A percentile compares a stretch with the other conserved stretches of the same genome.
Evolutionary conservation across 2,797 vertebrate genomes (phyloP).

Genomic region (Picus viridis): DNA sequence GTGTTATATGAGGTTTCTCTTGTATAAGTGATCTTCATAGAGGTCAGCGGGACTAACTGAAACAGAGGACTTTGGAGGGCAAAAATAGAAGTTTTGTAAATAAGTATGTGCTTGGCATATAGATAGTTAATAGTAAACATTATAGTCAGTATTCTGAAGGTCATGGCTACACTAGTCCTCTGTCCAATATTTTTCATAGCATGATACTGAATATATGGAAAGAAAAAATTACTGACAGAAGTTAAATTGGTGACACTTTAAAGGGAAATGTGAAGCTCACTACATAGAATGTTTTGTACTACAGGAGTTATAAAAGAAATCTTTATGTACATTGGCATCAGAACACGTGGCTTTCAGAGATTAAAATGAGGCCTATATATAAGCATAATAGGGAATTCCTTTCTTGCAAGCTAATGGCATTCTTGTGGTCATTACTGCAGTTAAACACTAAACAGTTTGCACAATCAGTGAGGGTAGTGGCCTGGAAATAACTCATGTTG

Average conservation of each 20-base stretch:
- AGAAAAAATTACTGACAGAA: not conserved
- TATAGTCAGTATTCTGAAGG: not conserved
- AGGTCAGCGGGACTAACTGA: not conserved
- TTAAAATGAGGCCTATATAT: not conserved
- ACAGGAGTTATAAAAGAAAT: not conserved
- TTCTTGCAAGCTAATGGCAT: not conserved
- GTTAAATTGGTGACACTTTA: not conserved
- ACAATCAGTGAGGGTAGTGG: not conserved
- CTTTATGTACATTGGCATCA: not conserved
- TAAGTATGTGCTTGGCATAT: not conserved
- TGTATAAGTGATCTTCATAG: not conserved
- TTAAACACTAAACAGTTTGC: not conserved
- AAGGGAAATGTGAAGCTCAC: not conserved
- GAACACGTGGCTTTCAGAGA: not conserved
- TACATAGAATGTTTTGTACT: not conserved
- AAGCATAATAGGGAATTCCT: not conserved
- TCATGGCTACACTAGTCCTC: not conserved
- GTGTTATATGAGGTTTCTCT: not conserved
- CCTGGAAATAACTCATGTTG: not conserved
- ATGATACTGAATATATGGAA: not conserved
- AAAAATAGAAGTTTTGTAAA: not conserved
- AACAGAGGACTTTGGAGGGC: not conserved
- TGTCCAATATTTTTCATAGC: not conserved
- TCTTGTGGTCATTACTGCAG: not conserved
- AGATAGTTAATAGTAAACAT: not conserved